Conservation (phyloP, 2,797 vertebrate genomes). For the Dendrocincla tyrannina region DNA sequence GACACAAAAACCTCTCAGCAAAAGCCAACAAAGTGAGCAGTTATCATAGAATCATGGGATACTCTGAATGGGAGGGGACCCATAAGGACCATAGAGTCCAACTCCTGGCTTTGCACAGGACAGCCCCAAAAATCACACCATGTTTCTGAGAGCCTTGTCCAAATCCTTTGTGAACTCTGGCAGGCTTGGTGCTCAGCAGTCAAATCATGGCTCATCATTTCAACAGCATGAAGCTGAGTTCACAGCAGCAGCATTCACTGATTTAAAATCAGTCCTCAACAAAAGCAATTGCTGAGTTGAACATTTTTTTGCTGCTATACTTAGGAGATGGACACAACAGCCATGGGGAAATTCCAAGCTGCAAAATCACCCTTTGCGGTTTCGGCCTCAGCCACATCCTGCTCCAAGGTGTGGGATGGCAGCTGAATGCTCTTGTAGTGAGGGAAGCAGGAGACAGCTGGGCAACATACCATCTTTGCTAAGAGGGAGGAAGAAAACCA, state of each 20-base stretch:
- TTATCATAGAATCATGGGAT: background rate
- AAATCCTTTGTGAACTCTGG: background rate
- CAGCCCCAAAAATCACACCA: background rate
- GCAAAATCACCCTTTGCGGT: constrained; percentile 24
- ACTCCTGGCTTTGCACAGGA: background rate
- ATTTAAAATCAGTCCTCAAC: background rate
- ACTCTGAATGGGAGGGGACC: background rate
- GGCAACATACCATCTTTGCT: background rate
- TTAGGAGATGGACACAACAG: background rate
- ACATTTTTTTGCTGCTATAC: background rate
- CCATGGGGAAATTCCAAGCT: constrained; percentile 40
- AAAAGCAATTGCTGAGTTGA: constrained; percentile 1
- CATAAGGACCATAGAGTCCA: background rate
- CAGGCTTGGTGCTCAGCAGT: background rate
- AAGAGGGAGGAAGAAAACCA: background rate
- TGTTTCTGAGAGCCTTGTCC: background rate
- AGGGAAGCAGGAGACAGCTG: background rate
- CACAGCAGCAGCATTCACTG: background rate
- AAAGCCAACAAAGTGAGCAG: background rate
- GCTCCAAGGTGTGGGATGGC: background rate
- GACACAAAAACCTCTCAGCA: background rate
- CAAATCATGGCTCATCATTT: background rate
- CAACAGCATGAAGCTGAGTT: background rate
- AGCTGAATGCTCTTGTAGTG: background rate
- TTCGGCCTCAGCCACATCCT: constrained; percentile 19